Evolutionary conservation across 1,140 invertebrate genomes (phyloP), one percentile per base, ranked within the genome.

Genomic region (Andricus grossulariae): DNA sequence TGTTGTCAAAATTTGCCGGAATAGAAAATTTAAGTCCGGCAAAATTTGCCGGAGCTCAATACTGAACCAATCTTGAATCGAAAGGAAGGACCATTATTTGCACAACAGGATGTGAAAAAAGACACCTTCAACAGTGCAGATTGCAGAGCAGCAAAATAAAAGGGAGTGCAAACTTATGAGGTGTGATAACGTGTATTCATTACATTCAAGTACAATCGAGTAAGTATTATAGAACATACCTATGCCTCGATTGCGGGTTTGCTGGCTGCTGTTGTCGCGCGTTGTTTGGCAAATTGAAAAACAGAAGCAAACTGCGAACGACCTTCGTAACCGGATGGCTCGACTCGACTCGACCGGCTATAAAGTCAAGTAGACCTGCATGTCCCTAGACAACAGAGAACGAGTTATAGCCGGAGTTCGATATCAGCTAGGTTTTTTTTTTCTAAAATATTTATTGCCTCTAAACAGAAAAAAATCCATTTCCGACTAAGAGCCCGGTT

Each of bases 201-300:
- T 32, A 32, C 25, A 45, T 45, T 45, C 39, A 11, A 45, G 39
- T 45, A 45, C 10, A 45, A 45, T 45, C 39, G 39, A 45, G 8
- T 55, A 55, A 19, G 11, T 55, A 55, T 19, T 19, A 55, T 21
- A 55, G 18, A 55, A 55, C 54, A 11, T 60, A 60, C 12, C 25
- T 13, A 60, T 18, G 21, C 13, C 11, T 11, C 15, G 32, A 32
- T 60, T 32, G 19, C 21, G 19, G 19, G 12, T 60, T 60, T 39
- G 57, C 32, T 21, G 55, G 13, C 19, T 19, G 57, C 13, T 60
- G 57, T 32, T 16, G 57, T 60, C 19, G 11, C 7, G 12, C 57
- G 32, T 60, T 60, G 57, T 60, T 60, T 60, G 57, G 21, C 57
- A 60, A 60, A 60, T 60, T 60, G 19, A 60, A 60, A 60, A 60